phyloP scores from a whole-genome alignment of 92 coral and sea anemone genomes.

The Virgularia gustaviana region DNA sequence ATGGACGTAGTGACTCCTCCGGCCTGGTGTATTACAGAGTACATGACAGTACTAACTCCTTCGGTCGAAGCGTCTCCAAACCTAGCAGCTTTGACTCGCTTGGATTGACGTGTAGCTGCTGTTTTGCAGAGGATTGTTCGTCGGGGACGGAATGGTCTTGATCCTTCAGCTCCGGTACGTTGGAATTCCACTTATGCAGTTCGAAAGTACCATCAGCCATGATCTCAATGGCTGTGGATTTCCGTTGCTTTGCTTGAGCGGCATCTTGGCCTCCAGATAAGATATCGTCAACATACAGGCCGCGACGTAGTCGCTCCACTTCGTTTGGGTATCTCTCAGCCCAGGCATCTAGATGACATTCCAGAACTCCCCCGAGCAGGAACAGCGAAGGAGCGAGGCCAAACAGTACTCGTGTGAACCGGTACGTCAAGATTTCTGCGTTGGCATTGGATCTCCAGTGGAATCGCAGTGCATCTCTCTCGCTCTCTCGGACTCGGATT shows the following conservation, averaged over 20 bases:
- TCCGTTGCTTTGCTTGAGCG: conserved; percentile 4
- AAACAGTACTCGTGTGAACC: conserved; percentile 23
- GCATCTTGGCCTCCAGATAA: background rate
- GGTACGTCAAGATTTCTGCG: conserved; percentile 4
- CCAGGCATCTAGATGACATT: conserved; percentile 30
- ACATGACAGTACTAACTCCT: conserved; percentile 18
- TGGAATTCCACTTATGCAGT: conserved; percentile 41
- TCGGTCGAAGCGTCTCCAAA: conserved; percentile 15
- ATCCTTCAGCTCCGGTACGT: background rate
- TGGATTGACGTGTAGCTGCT: conserved; percentile 26
- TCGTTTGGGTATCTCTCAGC: conserved; percentile 7
- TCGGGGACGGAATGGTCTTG: conserved; percentile 21
- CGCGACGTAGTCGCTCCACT: background rate
- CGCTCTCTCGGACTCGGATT: conserved; percentile 4
- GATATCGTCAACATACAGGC: conserved; percentile 4
- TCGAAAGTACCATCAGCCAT: conserved; percentile 22
- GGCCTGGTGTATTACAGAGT: conserved; percentile 9
- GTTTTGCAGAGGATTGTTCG: conserved; percentile 30
- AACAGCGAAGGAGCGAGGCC: conserved; percentile 40
- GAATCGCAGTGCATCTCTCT: conserved; percentile 13
- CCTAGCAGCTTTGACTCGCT: no score
- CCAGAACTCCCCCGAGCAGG: conserved; percentile 30
- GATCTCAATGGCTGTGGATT: conserved; percentile 15
- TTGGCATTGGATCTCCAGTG: conserved; percentile 7
- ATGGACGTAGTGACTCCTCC: conserved; percentile 1